phyloP scores from a whole-genome alignment of 1,140 invertebrate species.

The Pemphigus obesinymphae region DNA sequence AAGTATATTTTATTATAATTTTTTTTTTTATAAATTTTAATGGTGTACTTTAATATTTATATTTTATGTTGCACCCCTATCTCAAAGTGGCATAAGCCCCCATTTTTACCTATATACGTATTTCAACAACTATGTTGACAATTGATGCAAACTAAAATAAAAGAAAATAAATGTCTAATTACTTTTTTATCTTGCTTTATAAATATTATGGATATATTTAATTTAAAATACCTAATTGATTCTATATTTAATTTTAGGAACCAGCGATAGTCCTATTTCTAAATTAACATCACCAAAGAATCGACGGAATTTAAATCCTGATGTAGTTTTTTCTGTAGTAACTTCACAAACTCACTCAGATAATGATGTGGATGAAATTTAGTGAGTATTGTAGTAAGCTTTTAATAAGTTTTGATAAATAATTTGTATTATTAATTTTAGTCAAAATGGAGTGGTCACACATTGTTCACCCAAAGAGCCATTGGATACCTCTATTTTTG shows the following conservation, averaged over 20 bases:
- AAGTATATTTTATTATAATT: too few species aligned
- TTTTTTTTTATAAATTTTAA: too few species aligned
- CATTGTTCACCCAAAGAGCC: not conserved
- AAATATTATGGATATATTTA: too few species aligned
- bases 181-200: too few species aligned
- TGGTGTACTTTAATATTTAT: too few species aligned
- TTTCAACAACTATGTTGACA: too few species aligned
- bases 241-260: not conserved
- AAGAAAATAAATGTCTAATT: too few species aligned
- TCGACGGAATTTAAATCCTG: conserved; percentile 22
- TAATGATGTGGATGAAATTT: conserved; percentile 5
- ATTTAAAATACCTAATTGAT: not conserved
- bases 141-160: too few species aligned
- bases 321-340: conserved; percentile 36
- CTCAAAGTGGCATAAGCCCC: too few species aligned
- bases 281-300: conserved; percentile 33
- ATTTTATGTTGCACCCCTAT: too few species aligned
- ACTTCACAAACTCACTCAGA: not conserved
- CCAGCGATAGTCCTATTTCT: conserved; percentile 30
- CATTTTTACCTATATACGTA: too few species aligned
- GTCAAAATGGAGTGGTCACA: conserved; percentile 13
- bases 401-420: not conserved
- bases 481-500: conserved; percentile 1
- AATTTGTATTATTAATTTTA: not conserved
- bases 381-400: not conserved